phyloP scores from a whole-genome alignment of 35 echinoderm and acorn worm species.

The Holothuria glaberrima region DNA sequence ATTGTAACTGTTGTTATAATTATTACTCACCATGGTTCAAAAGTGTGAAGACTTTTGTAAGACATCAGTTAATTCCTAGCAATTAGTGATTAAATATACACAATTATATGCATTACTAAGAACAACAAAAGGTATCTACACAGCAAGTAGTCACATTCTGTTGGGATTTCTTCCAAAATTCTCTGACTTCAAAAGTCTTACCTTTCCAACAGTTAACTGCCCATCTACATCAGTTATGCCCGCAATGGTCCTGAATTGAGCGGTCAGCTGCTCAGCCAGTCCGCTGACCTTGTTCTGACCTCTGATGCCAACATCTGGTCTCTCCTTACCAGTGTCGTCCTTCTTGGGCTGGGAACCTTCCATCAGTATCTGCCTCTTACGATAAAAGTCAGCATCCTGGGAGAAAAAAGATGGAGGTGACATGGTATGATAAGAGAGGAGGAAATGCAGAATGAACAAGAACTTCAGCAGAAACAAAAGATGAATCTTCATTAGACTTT shows the following conservation, averaged over 20 bases:
- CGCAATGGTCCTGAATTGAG: conserved; percentile 67
- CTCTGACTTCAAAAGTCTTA: too few species aligned
- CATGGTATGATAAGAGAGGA: too few species aligned
- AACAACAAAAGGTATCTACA: too few species aligned
- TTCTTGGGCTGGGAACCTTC: not conserved
- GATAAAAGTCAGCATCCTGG: conserved; percentile 34
- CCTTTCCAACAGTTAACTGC: not conserved
- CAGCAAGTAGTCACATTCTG: too few species aligned
- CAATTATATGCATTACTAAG: not conserved
- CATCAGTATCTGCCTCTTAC: conserved; percentile 45
- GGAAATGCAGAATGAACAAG: too few species aligned
- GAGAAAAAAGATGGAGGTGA: not conserved
- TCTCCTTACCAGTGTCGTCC: not conserved
- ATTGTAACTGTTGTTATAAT: too few species aligned
- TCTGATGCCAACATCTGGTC: conserved; percentile 58
- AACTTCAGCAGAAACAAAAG: too few species aligned
- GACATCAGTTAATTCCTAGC: not conserved
- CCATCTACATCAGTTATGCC: conserved; percentile 54
- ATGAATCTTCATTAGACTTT: too few species aligned
- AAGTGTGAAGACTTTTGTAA: too few species aligned
- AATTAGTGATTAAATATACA: not conserved
- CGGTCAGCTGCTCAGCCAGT: conserved; percentile 79
- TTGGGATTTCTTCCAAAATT: too few species aligned
- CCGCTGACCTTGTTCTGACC: conserved; percentile 90
- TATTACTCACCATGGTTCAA: too few species aligned